Evolutionary conservation across 2,888 invertebrate species (phyloP), one percentile per base, ranked within the genome.

Genomic region (Apoda limacodes): DNA sequence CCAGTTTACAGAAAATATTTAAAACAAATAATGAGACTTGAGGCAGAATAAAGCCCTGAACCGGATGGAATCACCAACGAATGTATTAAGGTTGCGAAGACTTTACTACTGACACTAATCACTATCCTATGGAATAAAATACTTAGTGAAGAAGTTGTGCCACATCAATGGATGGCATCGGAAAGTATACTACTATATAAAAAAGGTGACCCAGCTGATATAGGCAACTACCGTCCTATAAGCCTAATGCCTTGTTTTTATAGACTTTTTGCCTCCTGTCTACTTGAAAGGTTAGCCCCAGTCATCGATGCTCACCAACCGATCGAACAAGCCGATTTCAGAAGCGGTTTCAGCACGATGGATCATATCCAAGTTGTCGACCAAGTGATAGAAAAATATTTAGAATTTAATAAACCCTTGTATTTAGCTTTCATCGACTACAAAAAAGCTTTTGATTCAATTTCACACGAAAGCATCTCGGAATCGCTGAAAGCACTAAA

Each of bases 101-200:
- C 23, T 44, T 46, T 4, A 28, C 40, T 4, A 12, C 32, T 2
- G 22, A 43, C n/a, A n/a, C n/a, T n/a, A n/a, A n/a, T n/a, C n/a
- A n/a, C n/a, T n/a, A n/a, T n/a, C n/a, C n/a, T n/a, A 23, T 44
- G 29, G n/a, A 43, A 43, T 24, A 39, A 39, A 28, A 39, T 43
- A 20, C 22, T 42, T 9, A 28, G 29, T 6, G 31, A 32, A 33
- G 35, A 37, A 43, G 9, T 2, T 10, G 35, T 42, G 2, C 42
- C 42, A 20, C 13, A 19, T 1, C 7, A 9, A 23, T 46, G 46
- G 40, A 35, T 28, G 2, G 32, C 31, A 30, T 46, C 46, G 1
- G 39, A 43, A 25, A 45, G 44, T 5, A 35, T 42, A 5, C 13
- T 46, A 22, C 28, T 44, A 1, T 44, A 44, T 22, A 46, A 44